Conservation (phyloP, 1,140 invertebrate genomes). For the Platyscapa corneri region DNA sequence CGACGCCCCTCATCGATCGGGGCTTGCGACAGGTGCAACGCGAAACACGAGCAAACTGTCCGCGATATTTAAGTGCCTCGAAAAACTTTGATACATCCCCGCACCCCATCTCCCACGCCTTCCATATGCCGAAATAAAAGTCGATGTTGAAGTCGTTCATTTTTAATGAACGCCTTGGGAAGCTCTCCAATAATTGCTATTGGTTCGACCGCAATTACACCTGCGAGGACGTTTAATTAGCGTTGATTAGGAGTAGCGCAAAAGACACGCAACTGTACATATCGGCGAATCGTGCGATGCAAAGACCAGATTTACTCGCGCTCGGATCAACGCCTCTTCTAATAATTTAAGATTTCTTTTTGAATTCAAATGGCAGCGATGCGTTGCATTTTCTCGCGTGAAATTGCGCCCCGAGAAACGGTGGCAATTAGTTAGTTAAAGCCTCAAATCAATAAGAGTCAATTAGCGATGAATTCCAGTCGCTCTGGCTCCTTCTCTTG, state of each 20-base stretch:
- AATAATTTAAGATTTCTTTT: background rate
- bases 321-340: background rate
- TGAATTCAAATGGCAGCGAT: no score
- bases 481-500: no score
- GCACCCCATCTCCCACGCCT: background rate
- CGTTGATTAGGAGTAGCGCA: background rate
- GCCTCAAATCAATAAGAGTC: no score
- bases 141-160: background rate
- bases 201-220: conserved; percentile 24
- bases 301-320: background rate
- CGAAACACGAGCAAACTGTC: background rate
- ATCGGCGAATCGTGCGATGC: background rate
- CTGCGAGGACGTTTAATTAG: background rate
- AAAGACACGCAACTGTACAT: background rate
- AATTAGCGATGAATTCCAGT: no score
- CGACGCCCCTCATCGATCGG: background rate
- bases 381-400: no score
- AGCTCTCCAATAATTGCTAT: conserved; percentile 14
- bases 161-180: no score
- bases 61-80: conserved; percentile 7
- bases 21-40: conserved; percentile 28
- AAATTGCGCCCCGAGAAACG: no score
- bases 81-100: background rate
- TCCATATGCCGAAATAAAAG: conserved; percentile 31
- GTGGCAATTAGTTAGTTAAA: no score